Evolutionary conservation across 1,140 invertebrate genomes (phyloP).

Genomic region (Zaprionus davidi): DNA sequence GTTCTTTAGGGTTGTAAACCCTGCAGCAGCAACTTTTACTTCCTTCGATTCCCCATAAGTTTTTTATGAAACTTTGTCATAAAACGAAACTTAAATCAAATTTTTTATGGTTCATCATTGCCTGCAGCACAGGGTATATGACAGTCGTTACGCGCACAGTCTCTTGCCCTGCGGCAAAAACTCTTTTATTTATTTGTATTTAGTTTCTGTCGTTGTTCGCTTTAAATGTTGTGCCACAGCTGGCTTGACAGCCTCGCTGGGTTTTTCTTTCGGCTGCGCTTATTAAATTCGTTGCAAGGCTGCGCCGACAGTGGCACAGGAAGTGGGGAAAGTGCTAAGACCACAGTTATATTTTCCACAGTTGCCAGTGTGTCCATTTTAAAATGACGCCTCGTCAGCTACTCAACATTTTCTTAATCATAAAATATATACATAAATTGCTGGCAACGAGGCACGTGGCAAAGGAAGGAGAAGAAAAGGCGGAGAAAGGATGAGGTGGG

Average conservation of each 20-base stretch:
- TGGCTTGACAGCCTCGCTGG: conserved; percentile 34
- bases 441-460: conserved; percentile 1
- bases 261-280: conserved; percentile 7
- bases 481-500: neutral
- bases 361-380: conserved; percentile 24
- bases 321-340: conserved; percentile 21
- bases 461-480: neutral
- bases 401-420: conserved; percentile 43
- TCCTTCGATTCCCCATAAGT: neutral
- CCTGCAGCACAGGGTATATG: conserved; percentile 8
- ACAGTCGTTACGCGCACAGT: neutral
- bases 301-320: conserved; percentile 10
- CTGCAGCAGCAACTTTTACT: neutral
- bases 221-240: conserved; percentile 36
- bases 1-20: neutral
- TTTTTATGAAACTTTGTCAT: neutral
- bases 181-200: conserved; percentile 9
- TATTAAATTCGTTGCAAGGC: conserved; percentile 52
- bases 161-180: neutral
- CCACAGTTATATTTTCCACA: conserved; percentile 17
- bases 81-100: neutral
- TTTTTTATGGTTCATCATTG: neutral
- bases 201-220: conserved; percentile 6
- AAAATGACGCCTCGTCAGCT: conserved; percentile 58
- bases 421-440: conserved; percentile 34